Base-by-base conservation (phyloP, 1,140 invertebrate genomes). In the Holcopasites calliopsidis region DNA sequence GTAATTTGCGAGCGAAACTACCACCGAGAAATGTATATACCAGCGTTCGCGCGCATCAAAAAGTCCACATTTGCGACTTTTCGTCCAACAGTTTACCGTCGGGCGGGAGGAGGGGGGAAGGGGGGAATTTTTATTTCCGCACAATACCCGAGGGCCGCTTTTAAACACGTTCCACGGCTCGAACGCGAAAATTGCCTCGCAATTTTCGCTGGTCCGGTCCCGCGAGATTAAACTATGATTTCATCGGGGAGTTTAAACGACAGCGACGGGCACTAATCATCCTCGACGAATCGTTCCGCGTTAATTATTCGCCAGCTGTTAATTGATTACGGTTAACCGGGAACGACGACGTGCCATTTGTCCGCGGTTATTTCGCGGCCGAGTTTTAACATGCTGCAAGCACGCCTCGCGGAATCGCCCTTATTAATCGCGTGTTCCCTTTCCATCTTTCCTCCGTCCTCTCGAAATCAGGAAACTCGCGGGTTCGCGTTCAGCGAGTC, bases 21-120 rank as follows among this genome's bases (percentile, higher is more conserved):
- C 2, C 31, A 6, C 42, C 47, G 40, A 40, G 8, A 16, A 18
- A 31, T 18, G 28, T 21, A 23, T 26, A 38, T 10, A 11, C 3
- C 11, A 3, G 13, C 1, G n/a, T n/a, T n/a, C 21, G 13, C 1
- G 18, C 49, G n/a, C n/a, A n/a, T 72, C 55, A 47, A 71, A 71
- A 49, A 61, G 31, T 61, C n/a, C n/a, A n/a, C n/a, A 68, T 75
- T 75, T 57, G 21, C 40, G 23, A 68, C 49, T 54, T 55, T 52
- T 18, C 26, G 11, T 18, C 11, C n/a, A n/a, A 31, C 44, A 47
- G 61, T 61, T 71, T 49, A 50, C 33, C 23, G 10, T 38, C 60
- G 0, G 7, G n/a, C n/a, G n/a, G n/a, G n/a, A n/a, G n/a, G n/a
- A n/a, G n/a, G n/a, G n/a, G n/a, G n/a, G n/a, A n/a, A n/a, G n/a